A percentile compares a stretch with the other conserved stretches of the same genome.
These are phyloP conservation scores for Eugnorisma glareosa DNA, from an alignment of 2,888 invertebrate species.

Conservation along the genomic window DNA sequence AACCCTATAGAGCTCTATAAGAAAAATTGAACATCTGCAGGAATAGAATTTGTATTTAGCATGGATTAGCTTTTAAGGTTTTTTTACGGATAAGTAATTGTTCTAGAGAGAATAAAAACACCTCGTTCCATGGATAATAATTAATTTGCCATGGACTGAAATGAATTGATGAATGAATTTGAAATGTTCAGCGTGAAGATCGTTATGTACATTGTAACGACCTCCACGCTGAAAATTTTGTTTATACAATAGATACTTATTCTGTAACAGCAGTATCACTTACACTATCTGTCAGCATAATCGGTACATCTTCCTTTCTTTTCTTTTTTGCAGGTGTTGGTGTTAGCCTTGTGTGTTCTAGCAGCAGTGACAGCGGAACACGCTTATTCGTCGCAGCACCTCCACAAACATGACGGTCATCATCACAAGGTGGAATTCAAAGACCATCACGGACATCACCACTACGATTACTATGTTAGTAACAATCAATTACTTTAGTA, in stretches of 20 bases:
- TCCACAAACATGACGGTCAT: constrained; percentile 68
- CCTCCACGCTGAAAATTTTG: not conserved
- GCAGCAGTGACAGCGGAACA: constrained; percentile 73
- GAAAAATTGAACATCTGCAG: too few species aligned
- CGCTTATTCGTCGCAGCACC: constrained; percentile 81
- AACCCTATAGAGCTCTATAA: too few species aligned
- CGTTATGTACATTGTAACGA: not conserved
- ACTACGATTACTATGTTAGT: constrained; percentile 63
- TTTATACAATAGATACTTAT: not conserved
- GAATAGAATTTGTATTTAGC: not conserved
- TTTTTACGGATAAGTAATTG: not conserved
- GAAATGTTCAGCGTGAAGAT: too few species aligned
- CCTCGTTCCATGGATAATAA: not conserved
- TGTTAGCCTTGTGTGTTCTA: constrained; percentile 45
- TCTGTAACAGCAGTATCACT: not conserved
- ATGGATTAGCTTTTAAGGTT: not conserved
- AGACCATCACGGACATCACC: constrained; percentile 52
- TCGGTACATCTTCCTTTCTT: not conserved
- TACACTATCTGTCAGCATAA: not conserved
- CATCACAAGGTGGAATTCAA: constrained; percentile 58
- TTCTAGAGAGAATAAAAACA: not conserved
- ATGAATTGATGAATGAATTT: too few species aligned
- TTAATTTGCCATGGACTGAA: too few species aligned
- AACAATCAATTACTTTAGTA: too few species aligned
- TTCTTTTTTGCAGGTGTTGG: constrained; percentile 39